Conservation (phyloP, 2,113 vertebrate genomes). For the Anoplopoma fimbria region DNA sequence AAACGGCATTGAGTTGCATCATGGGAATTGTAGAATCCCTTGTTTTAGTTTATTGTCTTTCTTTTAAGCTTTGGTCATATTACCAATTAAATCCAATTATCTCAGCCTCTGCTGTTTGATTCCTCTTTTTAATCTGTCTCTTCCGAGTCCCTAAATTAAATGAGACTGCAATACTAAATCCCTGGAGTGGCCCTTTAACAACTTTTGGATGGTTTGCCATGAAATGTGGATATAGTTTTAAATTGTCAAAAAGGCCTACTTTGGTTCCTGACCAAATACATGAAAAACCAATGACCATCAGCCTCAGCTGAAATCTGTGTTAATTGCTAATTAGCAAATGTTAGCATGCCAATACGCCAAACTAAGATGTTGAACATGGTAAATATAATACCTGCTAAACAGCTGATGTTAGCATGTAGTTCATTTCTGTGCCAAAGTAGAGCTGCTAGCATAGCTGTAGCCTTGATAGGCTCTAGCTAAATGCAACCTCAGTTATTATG, state of each 20-base stretch:
- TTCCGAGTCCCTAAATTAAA: not conserved
- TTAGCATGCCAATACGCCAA: not conserved
- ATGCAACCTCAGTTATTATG: not conserved
- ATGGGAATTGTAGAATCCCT: too few relatives aligned
- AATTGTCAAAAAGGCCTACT: not conserved
- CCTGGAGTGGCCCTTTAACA: too few relatives aligned
- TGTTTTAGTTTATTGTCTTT: too few relatives aligned
- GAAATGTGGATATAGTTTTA: not conserved
- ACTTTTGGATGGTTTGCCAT: not conserved
- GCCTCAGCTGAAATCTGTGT: not conserved
- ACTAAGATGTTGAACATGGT: not conserved
- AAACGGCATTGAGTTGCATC: too few relatives aligned
- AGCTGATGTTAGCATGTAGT: not conserved
- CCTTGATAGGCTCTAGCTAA: not conserved
- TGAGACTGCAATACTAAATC: too few relatives aligned
- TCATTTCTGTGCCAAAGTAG: not conserved
- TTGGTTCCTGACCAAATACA: not conserved
- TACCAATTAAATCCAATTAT: not conserved
- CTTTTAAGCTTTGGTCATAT: not conserved
- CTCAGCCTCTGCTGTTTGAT: not conserved
- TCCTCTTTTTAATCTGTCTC: not conserved
- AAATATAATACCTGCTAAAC: not conserved
- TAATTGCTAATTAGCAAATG: not conserved
- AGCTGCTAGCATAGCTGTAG: not conserved
- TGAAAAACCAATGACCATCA: not conserved